Evolutionary conservation across 2,113 vertebrate species (phyloP).

Genomic region (Eudyptes chrysolophus): DNA sequence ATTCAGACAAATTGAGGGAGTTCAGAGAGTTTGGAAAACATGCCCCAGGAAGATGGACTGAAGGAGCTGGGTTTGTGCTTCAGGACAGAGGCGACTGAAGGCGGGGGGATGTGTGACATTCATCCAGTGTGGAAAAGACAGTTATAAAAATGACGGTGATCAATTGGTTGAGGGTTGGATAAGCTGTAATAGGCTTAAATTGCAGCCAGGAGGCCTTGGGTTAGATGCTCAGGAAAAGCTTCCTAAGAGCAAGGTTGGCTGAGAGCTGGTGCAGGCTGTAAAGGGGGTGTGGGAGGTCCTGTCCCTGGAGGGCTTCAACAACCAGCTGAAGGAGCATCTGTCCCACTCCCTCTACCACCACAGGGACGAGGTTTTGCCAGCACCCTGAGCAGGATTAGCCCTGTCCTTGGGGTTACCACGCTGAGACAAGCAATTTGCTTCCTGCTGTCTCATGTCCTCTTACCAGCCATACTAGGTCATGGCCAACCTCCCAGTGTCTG

Average conservation of each 20-base stretch:
- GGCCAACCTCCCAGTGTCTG: background rate
- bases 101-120: background rate
- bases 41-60: slow-evolving; percentile 22
- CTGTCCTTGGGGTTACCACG: background rate
- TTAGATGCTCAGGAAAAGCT: background rate
- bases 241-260: background rate
- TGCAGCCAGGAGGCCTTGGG: slow-evolving; percentile 14
- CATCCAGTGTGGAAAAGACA: background rate
- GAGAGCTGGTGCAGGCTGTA: background rate
- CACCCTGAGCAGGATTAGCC: background rate
- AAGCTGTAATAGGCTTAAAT: slow-evolving; percentile 8
- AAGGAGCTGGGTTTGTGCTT: background rate
- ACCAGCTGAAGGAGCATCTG: background rate
- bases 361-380: background rate
- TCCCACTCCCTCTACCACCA: background rate
- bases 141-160: background rate
- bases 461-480: background rate
- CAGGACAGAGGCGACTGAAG: background rate
- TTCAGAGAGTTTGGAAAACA: slow-evolving; percentile 38
- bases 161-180: background rate
- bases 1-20: slow-evolving; percentile 33
- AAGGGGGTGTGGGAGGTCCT: background rate
- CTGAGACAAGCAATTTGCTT: background rate
- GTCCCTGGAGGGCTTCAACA: background rate
- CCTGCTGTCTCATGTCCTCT: background rate